These are phyloP conservation scores for Misgurnus mizolepis DNA, from an alignment of 2,113 vertebrate genomes.

Conservation along the genomic window DNA sequence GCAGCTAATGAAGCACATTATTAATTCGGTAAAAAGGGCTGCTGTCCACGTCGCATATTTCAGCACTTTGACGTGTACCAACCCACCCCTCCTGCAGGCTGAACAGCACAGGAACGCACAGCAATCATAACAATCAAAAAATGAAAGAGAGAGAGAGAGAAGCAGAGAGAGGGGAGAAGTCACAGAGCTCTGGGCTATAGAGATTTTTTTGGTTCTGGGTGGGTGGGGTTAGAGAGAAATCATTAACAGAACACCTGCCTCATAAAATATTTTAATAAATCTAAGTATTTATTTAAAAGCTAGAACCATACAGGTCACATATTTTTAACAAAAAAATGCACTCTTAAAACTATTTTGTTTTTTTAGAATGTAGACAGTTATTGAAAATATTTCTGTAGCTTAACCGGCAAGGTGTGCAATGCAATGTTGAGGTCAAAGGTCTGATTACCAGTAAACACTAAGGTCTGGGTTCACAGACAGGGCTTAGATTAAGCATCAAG, in stretches of 20 bases:
- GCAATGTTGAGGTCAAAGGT: too few species aligned
- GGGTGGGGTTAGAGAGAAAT: constrained; percentile 60
- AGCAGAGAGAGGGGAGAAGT: background rate
- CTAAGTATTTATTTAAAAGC: constrained; percentile 15
- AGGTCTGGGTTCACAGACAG: too few species aligned
- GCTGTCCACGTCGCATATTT: constrained; percentile 70
- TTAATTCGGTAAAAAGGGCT: constrained; percentile 33
- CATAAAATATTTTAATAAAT: constrained; percentile 67
- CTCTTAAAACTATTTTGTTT: too few species aligned
- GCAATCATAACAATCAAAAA: constrained; percentile 70
- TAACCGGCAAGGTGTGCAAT: too few species aligned
- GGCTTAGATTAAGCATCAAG: too few species aligned
- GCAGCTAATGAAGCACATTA: constrained; percentile 12
- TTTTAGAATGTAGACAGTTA: too few species aligned
- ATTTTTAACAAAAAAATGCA: background rate
- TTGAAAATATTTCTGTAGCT: too few species aligned
- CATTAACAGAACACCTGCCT: constrained; percentile 72
- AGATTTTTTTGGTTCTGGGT: constrained; percentile 47
- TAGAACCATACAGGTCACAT: constrained; percentile 41
- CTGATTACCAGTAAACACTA: too few species aligned
- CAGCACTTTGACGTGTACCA: constrained; percentile 72
- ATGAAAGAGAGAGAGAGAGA: constrained; percentile 42
- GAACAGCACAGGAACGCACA: constrained; percentile 65
- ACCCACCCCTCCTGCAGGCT: constrained; percentile 76
- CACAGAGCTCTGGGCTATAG: constrained; percentile 30